Evolutionary conservation across 2,888 invertebrate genomes (phyloP), one percentile per base, ranked within the genome.

Genomic region (Drosophila dives): DNA sequence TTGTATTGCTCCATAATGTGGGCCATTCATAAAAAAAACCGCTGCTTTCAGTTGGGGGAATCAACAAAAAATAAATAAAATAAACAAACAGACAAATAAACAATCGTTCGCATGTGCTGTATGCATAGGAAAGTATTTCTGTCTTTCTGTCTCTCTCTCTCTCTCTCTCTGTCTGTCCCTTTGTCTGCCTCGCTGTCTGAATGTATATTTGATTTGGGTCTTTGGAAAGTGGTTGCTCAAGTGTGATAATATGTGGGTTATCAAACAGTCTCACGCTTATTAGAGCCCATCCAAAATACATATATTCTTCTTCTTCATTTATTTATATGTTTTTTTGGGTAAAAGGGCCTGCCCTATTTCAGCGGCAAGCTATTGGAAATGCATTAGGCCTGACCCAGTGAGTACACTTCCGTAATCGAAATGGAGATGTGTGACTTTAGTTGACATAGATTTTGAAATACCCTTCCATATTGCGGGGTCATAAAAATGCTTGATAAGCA

Each of bases 21-120:
- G 85, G 80, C 85, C 85, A 87, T 85, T 85, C 85, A 85, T 79
- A 74, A 80, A 56, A 75, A 55, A 80, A 73, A 38, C 49, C 64
- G 61, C 68, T 68, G 45, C 59, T 63, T 40, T 49, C 29, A 2
- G 20, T 40, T 26, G 33, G 23, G 20, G n/a, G n/a, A 20, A 15
- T 29, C 33, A 50, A 49, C 15, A 48, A 32, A 29, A 23, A 15
- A 56, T 29, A 55, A 40, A 50, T 40, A 23, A 36, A 61, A 63
- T 53, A 56, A 10, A 36, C 54, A 55, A 56, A 8, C 32, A 69
- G 58, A 65, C 29, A 70, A 65, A 68, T 23, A 78, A 65, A 63
- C 45, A 70, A 54, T 74, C 64, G 58, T 51, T 64, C 49, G 42
- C 55, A 54, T 45, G 20, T 23, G 38, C 10, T 50, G 55, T 50